Conservation (phyloP, 1,140 invertebrate species). For the Calliphora vicina region DNA sequence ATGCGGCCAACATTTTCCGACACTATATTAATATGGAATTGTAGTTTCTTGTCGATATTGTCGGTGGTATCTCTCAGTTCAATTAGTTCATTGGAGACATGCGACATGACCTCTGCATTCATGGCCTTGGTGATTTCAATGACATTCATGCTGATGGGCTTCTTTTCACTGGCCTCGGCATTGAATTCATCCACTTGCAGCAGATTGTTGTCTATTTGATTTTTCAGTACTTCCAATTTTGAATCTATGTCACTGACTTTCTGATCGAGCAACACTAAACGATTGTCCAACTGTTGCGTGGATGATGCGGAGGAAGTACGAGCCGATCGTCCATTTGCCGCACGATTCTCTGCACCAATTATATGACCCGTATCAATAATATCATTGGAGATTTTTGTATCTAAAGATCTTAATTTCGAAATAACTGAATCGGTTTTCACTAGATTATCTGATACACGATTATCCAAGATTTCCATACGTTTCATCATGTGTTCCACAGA, state of each 20-base stretch:
- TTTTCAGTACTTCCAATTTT: slow-evolving; percentile 79
- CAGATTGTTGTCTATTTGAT: slow-evolving; percentile 82
- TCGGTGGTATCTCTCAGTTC: slow-evolving; percentile 77
- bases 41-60: slow-evolving; percentile 81
- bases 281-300: slow-evolving; percentile 67
- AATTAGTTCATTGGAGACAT: slow-evolving; percentile 78
- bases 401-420: slow-evolving; percentile 74
- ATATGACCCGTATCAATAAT: slow-evolving; percentile 38
- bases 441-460: slow-evolving; percentile 80
- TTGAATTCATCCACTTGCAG: slow-evolving; percentile 81
- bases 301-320: slow-evolving; percentile 41
- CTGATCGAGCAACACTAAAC: slow-evolving; percentile 75
- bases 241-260: slow-evolving; percentile 83
- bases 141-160: slow-evolving; percentile 80
- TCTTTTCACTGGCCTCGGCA: slow-evolving; percentile 84
- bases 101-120: slow-evolving; percentile 78
- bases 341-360: background rate
- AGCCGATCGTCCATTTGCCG: slow-evolving; percentile 45
- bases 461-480: slow-evolving; percentile 80
- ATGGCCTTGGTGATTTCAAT: slow-evolving; percentile 81
- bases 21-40: slow-evolving; percentile 84
- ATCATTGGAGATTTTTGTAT: slow-evolving; percentile 74
- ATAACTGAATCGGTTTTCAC: slow-evolving; percentile 84
- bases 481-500: slow-evolving; percentile 85
- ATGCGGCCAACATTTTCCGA: slow-evolving; percentile 82